Percentiles rank a stretch among this genome's conserved stretches.
These are phyloP conservation scores for Himalopsyche tibetana DNA, from an alignment of 2,888 invertebrate species.

Conservation along the genomic window DNA sequence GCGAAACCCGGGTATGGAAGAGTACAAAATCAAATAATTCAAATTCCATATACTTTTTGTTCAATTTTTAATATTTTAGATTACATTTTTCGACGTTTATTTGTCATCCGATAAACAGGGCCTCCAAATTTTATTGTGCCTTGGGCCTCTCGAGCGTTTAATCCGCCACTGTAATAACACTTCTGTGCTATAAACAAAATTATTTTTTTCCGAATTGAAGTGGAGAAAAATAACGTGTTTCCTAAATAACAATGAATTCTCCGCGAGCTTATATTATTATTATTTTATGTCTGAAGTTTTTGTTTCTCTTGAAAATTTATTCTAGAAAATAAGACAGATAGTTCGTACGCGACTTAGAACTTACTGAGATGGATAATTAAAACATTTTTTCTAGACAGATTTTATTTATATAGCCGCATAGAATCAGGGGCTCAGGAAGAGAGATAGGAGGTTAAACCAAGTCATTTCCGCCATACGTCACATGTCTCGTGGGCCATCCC, in stretches of 20 bases:
- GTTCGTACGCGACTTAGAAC: conserved; percentile 5
- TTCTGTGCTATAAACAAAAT: no score
- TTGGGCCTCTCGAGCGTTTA: no score
- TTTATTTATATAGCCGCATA: conserved; percentile 13
- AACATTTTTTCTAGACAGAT: conserved; percentile 31
- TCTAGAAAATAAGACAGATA: not conserved
- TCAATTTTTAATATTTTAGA: no score
- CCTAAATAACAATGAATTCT: not conserved
- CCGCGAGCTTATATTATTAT: not conserved
- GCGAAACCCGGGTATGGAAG: no score
- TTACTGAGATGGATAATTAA: conserved; percentile 30
- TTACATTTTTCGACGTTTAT: no score
- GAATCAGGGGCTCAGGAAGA: conserved; percentile 55
- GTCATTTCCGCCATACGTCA: conserved; percentile 62
- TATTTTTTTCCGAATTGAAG: no score
- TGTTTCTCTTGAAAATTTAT: not conserved
- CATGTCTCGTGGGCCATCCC: conserved; percentile 53
- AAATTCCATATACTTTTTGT: no score
- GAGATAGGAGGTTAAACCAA: conserved; percentile 56
- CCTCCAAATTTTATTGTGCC: no score
- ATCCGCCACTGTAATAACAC: no score
- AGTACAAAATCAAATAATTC: no score
- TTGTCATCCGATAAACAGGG: no score
- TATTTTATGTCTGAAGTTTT: not conserved
- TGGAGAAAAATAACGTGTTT: no score